phyloP scores from a whole-genome alignment of 2,113 vertebrate species.

The cattle (Bos taurus) region ARS-UCD2.0 NC_037331.1:74151501-74152000 shows the following conservation, averaged over 20 bases:
- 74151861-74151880: not conserved
- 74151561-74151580: not conserved
- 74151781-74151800: conserved; percentile 18
- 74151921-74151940: not conserved
- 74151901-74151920: not conserved
- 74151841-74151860: not conserved
- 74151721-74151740: conserved; percentile 49
- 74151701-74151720: conserved; percentile 35
- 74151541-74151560: not conserved
- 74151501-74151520: not conserved
- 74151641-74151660: not conserved
- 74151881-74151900: not conserved
- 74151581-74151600: not conserved
- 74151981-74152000: conserved; percentile 27
- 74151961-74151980: not conserved
- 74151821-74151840: conserved; percentile 32
- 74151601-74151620: not conserved
- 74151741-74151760: conserved; percentile 35
- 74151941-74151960: not conserved
- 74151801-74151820: conserved; percentile 40
- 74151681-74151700: not conserved
- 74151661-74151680: not conserved
- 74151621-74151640: not conserved
- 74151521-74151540: not conserved
- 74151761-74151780: conserved; percentile 40